Evolutionary conservation across 2,888 invertebrate genomes (phyloP), one percentile per base, ranked within the genome.

Genomic region (Drosophila prostipennis): DNA sequence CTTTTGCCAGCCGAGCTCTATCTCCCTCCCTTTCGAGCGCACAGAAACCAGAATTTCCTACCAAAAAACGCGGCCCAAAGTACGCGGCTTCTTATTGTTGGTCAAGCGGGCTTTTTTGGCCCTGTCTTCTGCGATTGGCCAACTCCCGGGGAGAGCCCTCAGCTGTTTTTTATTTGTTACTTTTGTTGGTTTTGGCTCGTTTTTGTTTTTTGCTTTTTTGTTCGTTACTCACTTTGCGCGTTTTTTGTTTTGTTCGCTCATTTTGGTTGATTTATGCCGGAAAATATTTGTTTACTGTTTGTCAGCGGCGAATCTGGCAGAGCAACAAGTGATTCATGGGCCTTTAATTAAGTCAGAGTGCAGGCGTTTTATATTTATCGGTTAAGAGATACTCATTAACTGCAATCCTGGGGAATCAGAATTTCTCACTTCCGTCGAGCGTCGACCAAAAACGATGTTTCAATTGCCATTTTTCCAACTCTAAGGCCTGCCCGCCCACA

Each of bases 311-410:
- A 34, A 43, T 39, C 36, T 51, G 56, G 54, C 55, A 54, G 64
- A 76, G 83, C 85, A 85, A 81, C 85, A 83, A 71, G 79, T 84
- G 84, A 84, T 80, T 84, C 85, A 84, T 71, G 55, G 64, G 55
- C 26, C 71, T 82, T 79, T 78, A 81, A 76, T 78, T 76, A 78
- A 70, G 71, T 46, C 68, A 69, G 71, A 63, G 63, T 60, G 56
- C 54, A 49, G 40, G 64, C 56, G 19, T 39, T 36, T 19, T 37
- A 49, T 49, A 53, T 64, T 40, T 63, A 13, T 32, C 29, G 19
- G 32, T 42, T 40, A 34, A 48, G 45, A 37, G 46, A 42, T 48
- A 74, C 78, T 75, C 77, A 58, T 73, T 81, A 78, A 83, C 57
- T 70, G 36, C 60, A 48, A 23, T 36, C 45, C 49, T 14, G 36